Evolutionary conservation across 2,888 invertebrate genomes (phyloP), one percentile per base, ranked within the genome.

Genomic region (Congeria kusceri): DNA sequence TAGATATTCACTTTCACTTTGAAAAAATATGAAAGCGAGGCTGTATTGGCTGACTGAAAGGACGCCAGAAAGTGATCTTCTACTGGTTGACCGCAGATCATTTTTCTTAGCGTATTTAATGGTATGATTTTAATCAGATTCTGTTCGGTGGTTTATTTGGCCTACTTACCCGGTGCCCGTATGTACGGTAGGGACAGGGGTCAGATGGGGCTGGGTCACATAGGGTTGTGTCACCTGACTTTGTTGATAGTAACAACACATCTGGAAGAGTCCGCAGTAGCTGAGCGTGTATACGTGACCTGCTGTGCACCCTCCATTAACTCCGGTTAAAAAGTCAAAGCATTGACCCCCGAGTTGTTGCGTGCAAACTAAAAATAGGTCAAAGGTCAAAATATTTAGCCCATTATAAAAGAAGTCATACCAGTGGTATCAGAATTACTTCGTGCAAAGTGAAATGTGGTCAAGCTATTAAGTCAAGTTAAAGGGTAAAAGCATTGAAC

Each of bases 241-340:
- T 15, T 39, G 39, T 15, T 39, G 57, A 20, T 66, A 57, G 59
- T 71, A 81, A 49, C 87, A 87, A 27, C 87, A 87, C 46, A 74
- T 61, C 61, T 83, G 63, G 39, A 86, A 71, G 20, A 85, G 79
- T 0, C 86, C 86, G 66, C 87, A 87, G 66, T 83, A 83, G 62
- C 80, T 87, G n/a, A 77, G 57, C 1, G 77, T 78, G 59, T 84
- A 80, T 15, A 67, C 53, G 47, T 85, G 77, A 44, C 87, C 86
- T 2, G 77, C 39, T 32, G 75, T 62, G 65, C 87, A 87, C 7
- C 49, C 57, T 4, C 80, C 63, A 39, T 62, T 63, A 15, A 77
- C n/a, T 18, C 77, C 77, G 44, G 32, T 28, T 23, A 75, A 75
- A 23, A 79, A 29, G 59, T 59, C 64, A 25, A 67, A 68, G 29